Conservation (phyloP, 2,888 invertebrate genomes). For the Troides helena region DNA sequence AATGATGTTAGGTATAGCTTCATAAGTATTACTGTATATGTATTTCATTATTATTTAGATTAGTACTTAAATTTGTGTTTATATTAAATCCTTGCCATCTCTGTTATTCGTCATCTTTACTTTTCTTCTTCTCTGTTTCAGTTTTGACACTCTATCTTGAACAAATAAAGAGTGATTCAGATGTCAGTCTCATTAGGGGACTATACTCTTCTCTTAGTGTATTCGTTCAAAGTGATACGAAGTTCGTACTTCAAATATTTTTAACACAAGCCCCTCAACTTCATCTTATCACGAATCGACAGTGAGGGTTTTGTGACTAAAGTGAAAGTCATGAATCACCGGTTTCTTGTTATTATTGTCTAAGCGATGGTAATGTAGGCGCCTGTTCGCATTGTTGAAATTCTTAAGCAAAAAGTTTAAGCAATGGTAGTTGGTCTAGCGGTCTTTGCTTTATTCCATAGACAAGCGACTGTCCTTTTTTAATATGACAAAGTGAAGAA, state of each 20-base stretch:
- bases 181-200: too few species aligned
- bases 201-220: too few species aligned
- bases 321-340: slow-evolving; percentile 6
- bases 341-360: not conserved
- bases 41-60: too few species aligned
- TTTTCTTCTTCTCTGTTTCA: too few species aligned
- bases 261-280: not conserved
- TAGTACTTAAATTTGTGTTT: not conserved
- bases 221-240: too few species aligned
- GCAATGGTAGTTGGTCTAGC: not conserved
- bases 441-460: not conserved
- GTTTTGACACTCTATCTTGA: too few species aligned
- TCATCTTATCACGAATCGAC: not conserved
- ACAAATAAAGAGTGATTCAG: too few species aligned
- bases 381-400: slow-evolving; percentile 1
- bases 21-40: too few species aligned
- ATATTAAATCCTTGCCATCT: not conserved
- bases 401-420: not conserved
- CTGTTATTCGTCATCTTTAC: too few species aligned
- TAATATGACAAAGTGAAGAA: not conserved
- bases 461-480: not conserved
- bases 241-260: too few species aligned
- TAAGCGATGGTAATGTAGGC: not conserved
- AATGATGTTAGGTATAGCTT: too few species aligned
- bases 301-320: not conserved